These are phyloP conservation scores for Oplegnathus fasciatus DNA, from an alignment of 2,113 vertebrate species.

Conservation along the genomic window DNA sequence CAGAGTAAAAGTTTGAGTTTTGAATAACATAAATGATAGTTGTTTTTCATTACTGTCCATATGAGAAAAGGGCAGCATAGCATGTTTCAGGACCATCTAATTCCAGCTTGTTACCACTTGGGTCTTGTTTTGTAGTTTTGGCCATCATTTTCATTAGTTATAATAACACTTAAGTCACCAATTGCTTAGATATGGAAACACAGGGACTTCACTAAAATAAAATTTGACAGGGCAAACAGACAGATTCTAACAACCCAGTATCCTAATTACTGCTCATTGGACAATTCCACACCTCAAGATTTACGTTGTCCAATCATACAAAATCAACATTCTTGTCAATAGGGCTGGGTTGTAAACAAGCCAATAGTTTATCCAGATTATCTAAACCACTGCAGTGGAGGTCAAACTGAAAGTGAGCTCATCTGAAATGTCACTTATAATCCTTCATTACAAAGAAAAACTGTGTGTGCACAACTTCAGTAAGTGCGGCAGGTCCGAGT, in stretches of 20 bases:
- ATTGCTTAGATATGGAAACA: background rate
- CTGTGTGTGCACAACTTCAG: background rate
- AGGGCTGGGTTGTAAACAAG: background rate
- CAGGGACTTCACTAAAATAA: background rate
- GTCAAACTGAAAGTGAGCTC: background rate
- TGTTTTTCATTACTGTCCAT: background rate
- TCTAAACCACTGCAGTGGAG: background rate
- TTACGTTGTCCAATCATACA: background rate
- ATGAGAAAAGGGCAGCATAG: conserved; percentile 10
- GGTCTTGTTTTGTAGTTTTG: background rate
- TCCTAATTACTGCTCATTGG: background rate
- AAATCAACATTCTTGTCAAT: background rate
- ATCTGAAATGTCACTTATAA: background rate
- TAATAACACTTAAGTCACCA: background rate
- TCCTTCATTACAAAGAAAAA: background rate
- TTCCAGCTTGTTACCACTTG: background rate
- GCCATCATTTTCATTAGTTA: background rate
- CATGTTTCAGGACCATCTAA: background rate
- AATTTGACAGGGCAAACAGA: background rate
- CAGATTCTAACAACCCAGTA: background rate
- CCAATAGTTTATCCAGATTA: background rate
- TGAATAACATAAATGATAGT: background rate
- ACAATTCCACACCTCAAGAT: background rate
- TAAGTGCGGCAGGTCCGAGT: background rate
- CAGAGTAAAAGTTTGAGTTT: background rate